A percentile compares a stretch with the other conserved stretches of the same genome.
Evolutionary conservation across 2,888 invertebrate species (phyloP).

Genomic region (Eupithecia insigniata): DNA sequence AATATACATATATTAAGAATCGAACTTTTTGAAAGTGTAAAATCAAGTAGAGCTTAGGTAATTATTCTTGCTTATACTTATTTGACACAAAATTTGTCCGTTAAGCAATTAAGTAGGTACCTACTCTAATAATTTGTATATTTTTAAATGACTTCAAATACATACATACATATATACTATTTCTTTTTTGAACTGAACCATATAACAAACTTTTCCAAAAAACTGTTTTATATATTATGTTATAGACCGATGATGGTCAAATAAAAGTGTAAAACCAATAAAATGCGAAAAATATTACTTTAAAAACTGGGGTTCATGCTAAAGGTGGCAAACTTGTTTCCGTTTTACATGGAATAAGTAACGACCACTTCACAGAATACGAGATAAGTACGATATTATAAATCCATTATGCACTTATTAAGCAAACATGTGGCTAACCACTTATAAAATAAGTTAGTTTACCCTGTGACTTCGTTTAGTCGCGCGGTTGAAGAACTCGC

Average conservation of each 20-base stretch:
- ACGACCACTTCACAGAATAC: slow-evolving; percentile 36
- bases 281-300: not conserved
- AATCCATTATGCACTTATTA: slow-evolving; percentile 38
- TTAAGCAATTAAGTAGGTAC: too few relatives aligned
- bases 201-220: too few relatives aligned
- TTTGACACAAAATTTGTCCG: not conserved
- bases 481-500: too few relatives aligned
- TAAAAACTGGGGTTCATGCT: not conserved
- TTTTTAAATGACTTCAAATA: too few relatives aligned
- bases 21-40: not conserved
- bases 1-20: too few relatives aligned
- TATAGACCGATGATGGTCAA: too few relatives aligned
- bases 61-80: not conserved
- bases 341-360: slow-evolving; percentile 34
- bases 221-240: too few relatives aligned
- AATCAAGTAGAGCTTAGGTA: not conserved
- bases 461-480: not conserved
- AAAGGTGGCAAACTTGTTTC: slow-evolving; percentile 32
- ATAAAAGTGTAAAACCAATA: not conserved
- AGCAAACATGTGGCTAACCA: slow-evolving; percentile 24
- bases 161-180: too few relatives aligned
- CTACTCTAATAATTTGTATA: too few relatives aligned
- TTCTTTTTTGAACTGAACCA: too few relatives aligned
- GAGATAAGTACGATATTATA: slow-evolving; percentile 41
- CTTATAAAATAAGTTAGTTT: slow-evolving; percentile 10